These are phyloP conservation scores for Zele albiditarsus DNA, from an alignment of 2,888 invertebrate species.

Conservation along the genomic window DNA sequence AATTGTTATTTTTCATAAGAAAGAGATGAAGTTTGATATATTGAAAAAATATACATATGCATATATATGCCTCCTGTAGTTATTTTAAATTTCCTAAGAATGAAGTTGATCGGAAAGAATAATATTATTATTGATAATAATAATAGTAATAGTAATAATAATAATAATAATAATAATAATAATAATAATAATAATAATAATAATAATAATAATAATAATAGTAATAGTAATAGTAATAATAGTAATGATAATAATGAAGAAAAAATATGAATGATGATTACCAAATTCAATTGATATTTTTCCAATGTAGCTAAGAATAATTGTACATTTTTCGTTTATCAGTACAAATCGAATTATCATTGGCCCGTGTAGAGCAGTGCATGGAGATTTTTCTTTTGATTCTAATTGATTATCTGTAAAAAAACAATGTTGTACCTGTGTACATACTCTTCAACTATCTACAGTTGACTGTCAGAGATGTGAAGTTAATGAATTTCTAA, in stretches of 20 bases:
- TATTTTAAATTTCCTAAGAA: constrained; percentile 67
- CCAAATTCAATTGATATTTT: constrained; percentile 60
- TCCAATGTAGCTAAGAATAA: constrained; percentile 45
- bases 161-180: constrained; percentile 46
- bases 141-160: constrained; percentile 35
- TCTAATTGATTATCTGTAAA: not conserved
- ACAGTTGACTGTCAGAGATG: not conserved
- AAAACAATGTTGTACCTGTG: constrained; percentile 25
- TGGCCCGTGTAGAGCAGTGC: constrained; percentile 4
- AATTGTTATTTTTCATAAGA: constrained; percentile 73
- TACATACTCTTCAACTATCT: constrained; percentile 3
- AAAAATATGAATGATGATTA: constrained; percentile 48
- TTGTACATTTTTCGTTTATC: constrained; percentile 49
- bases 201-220: no score
- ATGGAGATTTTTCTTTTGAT: not conserved
- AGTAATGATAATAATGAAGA: constrained; percentile 9
- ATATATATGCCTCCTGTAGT: constrained; percentile 67
- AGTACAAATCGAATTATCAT: constrained; percentile 38
- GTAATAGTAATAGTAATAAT: no score
- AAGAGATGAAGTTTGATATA: constrained; percentile 66
- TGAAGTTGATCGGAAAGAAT: constrained; percentile 13
- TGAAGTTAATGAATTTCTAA: constrained; percentile 27
- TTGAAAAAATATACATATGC: constrained; percentile 52
- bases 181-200: constrained; percentile 13
- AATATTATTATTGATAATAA: not conserved